Base-by-base conservation (phyloP, 2,797 vertebrate genomes). In the Presbytis comata region DNA sequence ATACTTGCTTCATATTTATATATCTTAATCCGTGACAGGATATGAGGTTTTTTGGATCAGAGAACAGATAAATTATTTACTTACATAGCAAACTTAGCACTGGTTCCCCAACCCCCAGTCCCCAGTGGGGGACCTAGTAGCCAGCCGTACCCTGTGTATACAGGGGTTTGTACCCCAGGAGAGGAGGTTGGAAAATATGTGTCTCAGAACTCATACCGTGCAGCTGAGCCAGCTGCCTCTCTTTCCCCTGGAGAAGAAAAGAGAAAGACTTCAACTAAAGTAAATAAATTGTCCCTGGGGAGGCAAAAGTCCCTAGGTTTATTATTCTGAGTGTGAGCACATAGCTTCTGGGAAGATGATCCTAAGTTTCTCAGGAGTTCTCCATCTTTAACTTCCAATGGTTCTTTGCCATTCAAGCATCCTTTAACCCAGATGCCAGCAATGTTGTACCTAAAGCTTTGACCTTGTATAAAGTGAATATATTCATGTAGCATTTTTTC, bases 281-380 rank as follows among this genome's bases (percentile, higher is more conserved):
- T 39, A 94, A 95, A 92, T 74, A 93, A 12, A 81, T 74, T 59
- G 19, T 94, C 61, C 93, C 55, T 72, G n/a, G n/a, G 75, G 74
- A 96, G n/a, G 14, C 39, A 64, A 82, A 93, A 24, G 22, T 67
- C 21, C 59, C 55, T 53, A 44, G 12, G 39, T 72, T 95, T 93
- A 83, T 79, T 95, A 79, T 93, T 70, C 61, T 83, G 82, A 76
- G 48, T 41, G 57, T 92, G 48, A 96, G 85, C 41, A 78, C 78
- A 75, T 91, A 39, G 12, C 17, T 82, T 75, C 67, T 76, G 21
- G 48, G 61, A 21, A 82, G 44, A 86, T 48, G 22, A n/a, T 61
- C 91, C 46, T 86, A n/a, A 88, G 26, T 85, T 64, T 83, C 86
- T 70, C 61, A 33, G 94, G 64, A 93, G 28, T 19, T 53, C 61